Base-by-base conservation (phyloP, 2,797 vertebrate species). In the Sebastes jordani region DNA sequence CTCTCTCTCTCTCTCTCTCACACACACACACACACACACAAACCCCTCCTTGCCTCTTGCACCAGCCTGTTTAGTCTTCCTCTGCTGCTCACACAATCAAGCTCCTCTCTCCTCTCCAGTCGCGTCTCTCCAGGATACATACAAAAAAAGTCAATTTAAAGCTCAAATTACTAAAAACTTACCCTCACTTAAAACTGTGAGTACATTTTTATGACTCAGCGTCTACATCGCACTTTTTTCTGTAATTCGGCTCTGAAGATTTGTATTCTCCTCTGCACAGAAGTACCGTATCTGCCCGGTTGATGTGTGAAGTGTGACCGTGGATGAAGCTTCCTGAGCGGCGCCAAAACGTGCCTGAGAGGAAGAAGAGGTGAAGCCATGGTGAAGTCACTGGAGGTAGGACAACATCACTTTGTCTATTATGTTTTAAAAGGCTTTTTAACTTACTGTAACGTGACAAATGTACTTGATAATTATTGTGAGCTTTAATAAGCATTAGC, bases 41-140 rank as follows among this genome's bases (percentile, higher is more conserved):
- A 38, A 62, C 91, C 16, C 86, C 83, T 85, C 88, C 85, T 76
- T 30, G 54, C 20, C 32, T 34, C 52, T n/a, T 25, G 16, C 59
- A 65, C 22, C 62, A 82, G 49, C 16, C 25, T 27, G 7, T 68
- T 74, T 70, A 11, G 52, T 52, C 72, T 62, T 81, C 70, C 46
- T 79, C 32, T 11, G 32, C 46, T 11, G n/a, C 61, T 69, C 23
- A 32, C 2, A 36, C 49, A 32, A 61, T 65, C 81, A 66, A n/a
- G 29, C 58, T 34, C 23, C 59, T 30, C 58, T 9, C 29, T 34
- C 23, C 34, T 49, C 46, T 66, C 20, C 29, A 14, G 3, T 32
- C 29, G 32, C 1, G 32, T 11, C 32, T 34, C 32, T 34, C 32
- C 32, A 34, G 32, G 32, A 11, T 34, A 34, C 32, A 34, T 34